phyloP scores from a whole-genome alignment of 2,113 vertebrate species.

The Syrmaticus mikado region DNA sequence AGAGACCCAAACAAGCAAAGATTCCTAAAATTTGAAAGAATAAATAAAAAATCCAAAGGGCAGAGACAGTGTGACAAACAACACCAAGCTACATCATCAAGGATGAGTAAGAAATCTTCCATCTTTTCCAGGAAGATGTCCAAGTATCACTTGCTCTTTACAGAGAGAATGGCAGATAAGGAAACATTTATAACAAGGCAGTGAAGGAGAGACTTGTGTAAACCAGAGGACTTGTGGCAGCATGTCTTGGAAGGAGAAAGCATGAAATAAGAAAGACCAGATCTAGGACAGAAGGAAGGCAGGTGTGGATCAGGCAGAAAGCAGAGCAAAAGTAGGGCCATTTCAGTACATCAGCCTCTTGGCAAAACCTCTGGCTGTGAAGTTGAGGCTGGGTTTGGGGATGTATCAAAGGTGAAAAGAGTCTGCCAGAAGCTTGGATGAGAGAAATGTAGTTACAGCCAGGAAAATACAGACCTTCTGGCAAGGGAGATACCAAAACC shows the following conservation, averaged over 20 bases:
- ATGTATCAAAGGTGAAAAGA: neutral
- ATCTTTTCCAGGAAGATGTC: neutral
- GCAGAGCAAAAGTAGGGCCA: neutral
- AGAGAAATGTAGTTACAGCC: neutral
- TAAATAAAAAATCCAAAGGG: neutral
- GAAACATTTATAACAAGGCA: neutral
- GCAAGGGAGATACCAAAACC: neutral
- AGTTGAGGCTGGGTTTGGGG: neutral
- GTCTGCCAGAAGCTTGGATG: fast-evolving
- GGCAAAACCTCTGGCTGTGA: neutral
- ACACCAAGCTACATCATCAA: neutral
- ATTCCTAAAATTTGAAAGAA: neutral
- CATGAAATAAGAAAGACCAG: neutral
- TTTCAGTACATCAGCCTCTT: neutral
- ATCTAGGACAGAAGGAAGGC: neutral
- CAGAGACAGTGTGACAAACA: neutral
- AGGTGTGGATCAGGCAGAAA: neutral
- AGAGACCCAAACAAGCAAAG: neutral
- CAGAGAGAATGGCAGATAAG: neutral
- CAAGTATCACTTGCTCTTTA: neutral
- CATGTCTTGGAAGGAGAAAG: neutral
- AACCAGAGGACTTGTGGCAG: neutral
- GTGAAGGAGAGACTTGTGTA: neutral
- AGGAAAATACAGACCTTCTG: neutral
- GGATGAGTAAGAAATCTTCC: neutral